A percentile compares a stretch with the other conserved stretches of the same genome.
These are phyloP conservation scores for Chrosomus eos DNA, from an alignment of 2,797 vertebrate species.

Conservation along the genomic window DNA sequence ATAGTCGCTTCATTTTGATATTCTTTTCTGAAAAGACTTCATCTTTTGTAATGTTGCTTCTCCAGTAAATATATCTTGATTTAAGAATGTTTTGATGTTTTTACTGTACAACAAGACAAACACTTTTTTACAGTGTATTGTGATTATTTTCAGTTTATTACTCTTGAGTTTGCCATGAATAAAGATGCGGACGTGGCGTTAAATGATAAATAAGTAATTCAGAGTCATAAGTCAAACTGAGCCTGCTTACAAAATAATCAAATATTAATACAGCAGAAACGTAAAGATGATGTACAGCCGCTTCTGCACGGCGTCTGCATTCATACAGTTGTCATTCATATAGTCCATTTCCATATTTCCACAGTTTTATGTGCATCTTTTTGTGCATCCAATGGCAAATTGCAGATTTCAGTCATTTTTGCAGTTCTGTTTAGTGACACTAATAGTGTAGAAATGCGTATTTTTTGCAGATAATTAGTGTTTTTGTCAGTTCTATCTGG, in stretches of 20 bases:
- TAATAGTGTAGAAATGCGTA: not conserved
- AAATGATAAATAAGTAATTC: not conserved
- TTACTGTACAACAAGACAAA: not conserved
- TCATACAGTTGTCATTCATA: not conserved
- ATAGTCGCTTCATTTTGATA: not conserved
- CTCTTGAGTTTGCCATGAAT: not conserved
- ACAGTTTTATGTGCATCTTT: not conserved
- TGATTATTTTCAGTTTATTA: not conserved
- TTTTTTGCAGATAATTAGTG: not conserved
- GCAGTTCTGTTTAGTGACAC: not conserved
- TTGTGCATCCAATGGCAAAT: not conserved
- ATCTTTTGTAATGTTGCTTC: not conserved
- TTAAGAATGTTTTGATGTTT: not conserved
- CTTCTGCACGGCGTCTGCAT: not conserved
- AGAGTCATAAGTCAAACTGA: not conserved
- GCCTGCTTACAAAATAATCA: not conserved
- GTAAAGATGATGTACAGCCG: not conserved
- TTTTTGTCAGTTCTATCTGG: not conserved
- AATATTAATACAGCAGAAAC: not conserved
- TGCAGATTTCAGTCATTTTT: not conserved
- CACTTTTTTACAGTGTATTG: not conserved
- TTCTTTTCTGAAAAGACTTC: not conserved
- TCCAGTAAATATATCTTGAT: not conserved
- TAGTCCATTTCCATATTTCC: not conserved
- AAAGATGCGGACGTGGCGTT: not conserved